Evolutionary conservation across 2,797 vertebrate species (phyloP).

Genomic region (Monodelphis domestica): DNA sequence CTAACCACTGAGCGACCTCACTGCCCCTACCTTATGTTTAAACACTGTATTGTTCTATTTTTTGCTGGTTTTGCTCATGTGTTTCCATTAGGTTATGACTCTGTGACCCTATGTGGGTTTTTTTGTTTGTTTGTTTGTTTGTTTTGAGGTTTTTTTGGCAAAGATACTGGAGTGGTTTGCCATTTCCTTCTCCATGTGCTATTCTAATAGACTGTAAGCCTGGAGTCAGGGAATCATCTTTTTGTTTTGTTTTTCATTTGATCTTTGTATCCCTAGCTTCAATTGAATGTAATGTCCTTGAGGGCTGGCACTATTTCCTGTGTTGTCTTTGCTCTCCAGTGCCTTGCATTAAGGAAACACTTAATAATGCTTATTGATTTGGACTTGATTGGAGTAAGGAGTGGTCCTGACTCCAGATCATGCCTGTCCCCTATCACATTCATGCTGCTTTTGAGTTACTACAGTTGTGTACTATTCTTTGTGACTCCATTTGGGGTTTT

Average conservation of each 20-base stretch:
- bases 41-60: not conserved
- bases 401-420: not conserved
- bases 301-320: not conserved
- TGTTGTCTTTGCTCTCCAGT: not conserved
- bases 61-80: too few species aligned
- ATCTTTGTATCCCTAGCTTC: not conserved
- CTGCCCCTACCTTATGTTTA: not conserved
- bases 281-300: not conserved
- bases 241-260: not conserved
- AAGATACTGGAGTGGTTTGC: too few species aligned
- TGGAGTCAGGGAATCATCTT: not conserved
- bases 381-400: not conserved
- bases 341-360: not conserved
- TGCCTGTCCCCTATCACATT: not conserved
- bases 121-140: too few species aligned
- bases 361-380: not conserved
- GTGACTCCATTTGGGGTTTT: too few species aligned
- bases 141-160: too few species aligned
- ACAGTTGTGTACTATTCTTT: too few species aligned
- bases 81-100: too few species aligned
- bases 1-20: too few species aligned
- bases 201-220: not conserved
- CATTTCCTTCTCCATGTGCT: too few species aligned
- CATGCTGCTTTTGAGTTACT: too few species aligned
- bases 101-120: too few species aligned